Evolutionary conservation across 2,113 vertebrate species (phyloP).

Genomic region (Chloroceryle aenea): DNA sequence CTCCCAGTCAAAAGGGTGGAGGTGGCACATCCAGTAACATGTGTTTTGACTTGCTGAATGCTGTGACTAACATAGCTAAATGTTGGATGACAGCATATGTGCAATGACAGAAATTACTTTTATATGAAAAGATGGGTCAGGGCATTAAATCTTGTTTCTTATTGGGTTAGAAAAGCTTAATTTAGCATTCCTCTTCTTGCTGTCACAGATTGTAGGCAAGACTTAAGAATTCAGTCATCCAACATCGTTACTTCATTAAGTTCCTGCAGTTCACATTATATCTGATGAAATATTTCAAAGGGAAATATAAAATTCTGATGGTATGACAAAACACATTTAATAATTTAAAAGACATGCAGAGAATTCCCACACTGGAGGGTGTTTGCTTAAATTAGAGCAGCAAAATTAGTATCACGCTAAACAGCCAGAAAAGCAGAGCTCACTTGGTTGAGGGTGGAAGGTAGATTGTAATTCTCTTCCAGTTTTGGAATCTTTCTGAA

Average conservation of each 20-base stretch:
- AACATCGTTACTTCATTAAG: slow-evolving; percentile 7
- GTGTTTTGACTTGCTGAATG: background rate
- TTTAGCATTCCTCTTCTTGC: background rate
- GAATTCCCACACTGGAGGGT: slow-evolving; percentile 26
- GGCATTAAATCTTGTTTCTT: background rate
- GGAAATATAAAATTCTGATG: slow-evolving; percentile 14
- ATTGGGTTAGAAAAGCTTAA: background rate
- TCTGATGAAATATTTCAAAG: slow-evolving; percentile 28
- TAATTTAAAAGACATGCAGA: slow-evolving; percentile 51
- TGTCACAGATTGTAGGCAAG: background rate
- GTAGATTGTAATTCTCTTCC: slow-evolving; percentile 93
- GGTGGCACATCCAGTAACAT: background rate
- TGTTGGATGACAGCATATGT: background rate
- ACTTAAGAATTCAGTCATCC: background rate
- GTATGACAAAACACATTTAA: slow-evolving; percentile 31
- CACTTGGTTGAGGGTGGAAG: slow-evolving; percentile 84
- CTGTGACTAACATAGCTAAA: background rate
- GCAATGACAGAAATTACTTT: background rate
- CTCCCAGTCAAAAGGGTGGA: background rate
- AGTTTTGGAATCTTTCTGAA: slow-evolving; percentile 91
- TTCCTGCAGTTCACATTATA: background rate
- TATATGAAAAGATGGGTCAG: background rate
- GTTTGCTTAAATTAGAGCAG: slow-evolving; percentile 66
- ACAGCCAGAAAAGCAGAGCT: slow-evolving; percentile 53
- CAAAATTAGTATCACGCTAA: slow-evolving; percentile 42